phyloP scores from a whole-genome alignment of 2,113 vertebrate species.

The Gorsachius goisagi region DNA sequence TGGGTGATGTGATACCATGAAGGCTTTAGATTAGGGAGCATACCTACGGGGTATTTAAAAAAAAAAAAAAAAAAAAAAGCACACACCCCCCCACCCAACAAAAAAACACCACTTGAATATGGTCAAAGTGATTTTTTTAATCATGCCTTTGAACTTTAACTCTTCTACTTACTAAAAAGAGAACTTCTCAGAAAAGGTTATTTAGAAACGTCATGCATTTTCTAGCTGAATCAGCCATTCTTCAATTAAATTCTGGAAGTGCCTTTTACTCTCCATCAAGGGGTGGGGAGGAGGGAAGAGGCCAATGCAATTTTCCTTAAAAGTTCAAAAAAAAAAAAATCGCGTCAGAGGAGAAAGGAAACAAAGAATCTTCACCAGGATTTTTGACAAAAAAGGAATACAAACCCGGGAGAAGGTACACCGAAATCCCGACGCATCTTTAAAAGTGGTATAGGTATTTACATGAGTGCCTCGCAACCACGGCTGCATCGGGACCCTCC shows the following conservation, averaged over 20 bases:
- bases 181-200: neutral
- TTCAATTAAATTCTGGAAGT: neutral
- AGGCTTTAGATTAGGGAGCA: neutral
- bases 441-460: neutral
- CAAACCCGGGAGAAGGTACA: neutral
- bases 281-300: neutral
- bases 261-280: neutral
- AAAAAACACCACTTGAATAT: neutral
- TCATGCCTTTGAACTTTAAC: neutral
- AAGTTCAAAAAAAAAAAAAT: neutral
- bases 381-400: neutral
- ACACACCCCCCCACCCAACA: neutral
- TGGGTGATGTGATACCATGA: neutral
- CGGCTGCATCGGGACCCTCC: neutral
- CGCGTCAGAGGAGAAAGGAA: neutral
- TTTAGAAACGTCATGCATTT: neutral
- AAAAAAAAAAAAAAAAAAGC: neutral
- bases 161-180: neutral
- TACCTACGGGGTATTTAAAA: rapidly evolving
- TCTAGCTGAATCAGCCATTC: neutral
- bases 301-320: neutral
- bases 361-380: neutral
- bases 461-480: rapidly evolving
- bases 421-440: neutral
- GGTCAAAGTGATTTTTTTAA: neutral